A percentile compares a stretch with the other conserved stretches of the same genome.
These are phyloP conservation scores for Enteromius viviparus DNA, from an alignment of 2,797 vertebrate genomes.

Conservation along the genomic window DNA sequence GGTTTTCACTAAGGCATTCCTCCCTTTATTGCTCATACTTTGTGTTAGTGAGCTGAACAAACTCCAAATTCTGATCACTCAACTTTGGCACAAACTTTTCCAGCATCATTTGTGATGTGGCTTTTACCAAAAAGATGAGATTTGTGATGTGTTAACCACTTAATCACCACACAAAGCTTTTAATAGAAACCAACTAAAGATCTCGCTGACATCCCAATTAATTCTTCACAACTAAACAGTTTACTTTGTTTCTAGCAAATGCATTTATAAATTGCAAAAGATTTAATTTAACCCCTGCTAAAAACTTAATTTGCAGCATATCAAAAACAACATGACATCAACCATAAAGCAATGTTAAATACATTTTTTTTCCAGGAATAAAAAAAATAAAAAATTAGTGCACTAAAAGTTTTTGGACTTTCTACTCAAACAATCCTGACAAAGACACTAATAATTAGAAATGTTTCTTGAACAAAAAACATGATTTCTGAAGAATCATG, in stretches of 20 bases:
- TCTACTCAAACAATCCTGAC: not conserved
- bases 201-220: not conserved
- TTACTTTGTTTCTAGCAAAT: not conserved
- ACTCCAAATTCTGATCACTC: not conserved
- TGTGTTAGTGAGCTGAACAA: not conserved
- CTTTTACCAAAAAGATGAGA: not conserved
- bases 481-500: not conserved
- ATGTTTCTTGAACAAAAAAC: not conserved
- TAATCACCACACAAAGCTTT: not conserved
- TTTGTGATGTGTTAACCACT: not conserved
- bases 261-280: not conserved
- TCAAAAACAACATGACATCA: not conserved
- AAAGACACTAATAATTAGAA: not conserved
- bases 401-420: not conserved
- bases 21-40: not conserved
- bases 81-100: not conserved
- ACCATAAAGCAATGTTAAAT: not conserved
- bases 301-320: not conserved
- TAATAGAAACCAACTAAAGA: not conserved
- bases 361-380: not conserved
- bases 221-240: not conserved
- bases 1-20: not conserved
- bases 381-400: not conserved
- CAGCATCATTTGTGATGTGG: not conserved
- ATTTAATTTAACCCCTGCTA: not conserved